Evolutionary conservation across 2,113 vertebrate genomes (phyloP), one percentile per base, ranked within the genome.

Genomic region (Gymnorhina tibicen): DNA sequence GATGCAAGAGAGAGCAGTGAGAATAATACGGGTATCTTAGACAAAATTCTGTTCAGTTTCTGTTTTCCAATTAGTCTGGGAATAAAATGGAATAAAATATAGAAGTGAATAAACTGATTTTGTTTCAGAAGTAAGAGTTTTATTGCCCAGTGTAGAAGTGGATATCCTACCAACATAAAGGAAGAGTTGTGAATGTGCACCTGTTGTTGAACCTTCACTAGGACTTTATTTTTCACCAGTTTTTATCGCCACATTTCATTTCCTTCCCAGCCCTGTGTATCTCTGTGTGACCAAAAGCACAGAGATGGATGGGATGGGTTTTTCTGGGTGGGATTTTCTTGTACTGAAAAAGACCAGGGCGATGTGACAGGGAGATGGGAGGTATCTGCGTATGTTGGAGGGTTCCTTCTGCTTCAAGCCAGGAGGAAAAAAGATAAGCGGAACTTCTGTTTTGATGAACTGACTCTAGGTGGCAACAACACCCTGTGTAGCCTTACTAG

Each of bases 401-500:
- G 28, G 56, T 89, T 66, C 30, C 58, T 33, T 78, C 49, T 75
- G 23, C n/a, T 28, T 53, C 27, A n/a, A 81, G n/a, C 0, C 3
- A 11, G 32, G 14, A 46, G 60, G 5, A 3, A 19, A 28, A 68
- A 42, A 24, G 39, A 30, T 18, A 32, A 1, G 49, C 21, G 35
- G 60, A 82, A 76, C 46, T 86, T 77, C 84, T 77, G 4, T 75
- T 96, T 86, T 60, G 30, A 6, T 16, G n/a, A 84, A 33, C 60
- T 14, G 87, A 69, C 98, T 95, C 94, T 97, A 98, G 98, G 83
- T 98, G 98, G 97, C 98, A 97, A 97, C 74, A 95, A 68, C 24
- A 93, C 11, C 41, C 95, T 90, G 19, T 4, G 21, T 49, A 96
- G 92, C 30, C 44, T 41, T 35, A 30, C 8, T 30, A 41, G 50